Conservation (phyloP, 2,113 vertebrate genomes). For the Cynopterus brachyotis region DNA sequence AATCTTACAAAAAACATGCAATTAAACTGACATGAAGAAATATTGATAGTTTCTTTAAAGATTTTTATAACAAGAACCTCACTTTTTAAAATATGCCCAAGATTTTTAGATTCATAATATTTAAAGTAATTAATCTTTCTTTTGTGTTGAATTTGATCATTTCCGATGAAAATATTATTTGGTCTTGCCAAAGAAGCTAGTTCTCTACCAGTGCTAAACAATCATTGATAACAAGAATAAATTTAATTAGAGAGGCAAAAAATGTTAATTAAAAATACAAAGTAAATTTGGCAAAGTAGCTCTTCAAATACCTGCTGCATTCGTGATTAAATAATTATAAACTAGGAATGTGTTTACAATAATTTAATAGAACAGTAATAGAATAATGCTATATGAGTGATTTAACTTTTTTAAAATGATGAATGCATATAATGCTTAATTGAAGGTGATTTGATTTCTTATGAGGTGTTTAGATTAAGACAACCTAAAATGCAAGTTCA, state of each 20-base stretch:
- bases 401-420: not conserved
- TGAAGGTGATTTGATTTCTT: not conserved
- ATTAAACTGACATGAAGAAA: not conserved
- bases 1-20: not conserved
- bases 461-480: not conserved
- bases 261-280: constrained; percentile 62
- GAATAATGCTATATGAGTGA: constrained; percentile 19
- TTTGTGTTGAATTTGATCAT: not conserved
- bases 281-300: constrained; percentile 7
- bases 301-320: constrained; percentile 36
- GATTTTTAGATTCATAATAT: not conserved
- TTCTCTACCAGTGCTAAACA: not conserved
- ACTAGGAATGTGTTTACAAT: constrained; percentile 9
- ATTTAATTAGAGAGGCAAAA: constrained; percentile 49
- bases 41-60: not conserved
- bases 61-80: not conserved
- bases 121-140: not conserved
- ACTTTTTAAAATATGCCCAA: not conserved
- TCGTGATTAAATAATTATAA: constrained; percentile 55
- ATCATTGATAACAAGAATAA: not conserved
- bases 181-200: not conserved
- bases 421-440: not conserved
- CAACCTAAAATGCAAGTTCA: not conserved
- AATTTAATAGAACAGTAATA: constrained; percentile 35
- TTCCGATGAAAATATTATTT: not conserved